Evolutionary conservation across 2,797 vertebrate genomes (phyloP).

Genomic region (Antennarius maculatus): DNA sequence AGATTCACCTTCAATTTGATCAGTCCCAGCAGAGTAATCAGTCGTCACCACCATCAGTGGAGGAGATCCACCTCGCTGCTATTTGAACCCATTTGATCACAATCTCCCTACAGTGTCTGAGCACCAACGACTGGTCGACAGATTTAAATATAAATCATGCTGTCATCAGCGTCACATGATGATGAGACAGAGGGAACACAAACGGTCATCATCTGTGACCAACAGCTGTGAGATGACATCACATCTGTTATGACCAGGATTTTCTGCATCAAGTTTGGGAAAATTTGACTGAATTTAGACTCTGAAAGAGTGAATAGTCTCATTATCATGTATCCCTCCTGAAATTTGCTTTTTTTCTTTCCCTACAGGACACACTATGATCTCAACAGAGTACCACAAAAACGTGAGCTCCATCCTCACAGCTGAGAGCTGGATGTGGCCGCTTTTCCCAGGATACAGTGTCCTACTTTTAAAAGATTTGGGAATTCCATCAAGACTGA

Average conservation of each 20-base stretch:
- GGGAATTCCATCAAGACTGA: constrained; percentile 39
- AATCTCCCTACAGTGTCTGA: no score
- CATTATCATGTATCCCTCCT: constrained; percentile 47
- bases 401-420: constrained; percentile 50
- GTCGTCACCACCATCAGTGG: background rate
- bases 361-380: constrained; percentile 55
- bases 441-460: constrained; percentile 57
- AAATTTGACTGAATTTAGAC: constrained; percentile 26
- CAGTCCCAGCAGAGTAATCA: constrained; percentile 1
- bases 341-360: constrained; percentile 42
- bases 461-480: constrained; percentile 52
- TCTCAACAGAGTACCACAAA: constrained; percentile 69
- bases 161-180: background rate
- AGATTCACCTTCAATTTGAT: background rate
- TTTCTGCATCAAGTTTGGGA: constrained; percentile 8
- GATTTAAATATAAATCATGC: no score
- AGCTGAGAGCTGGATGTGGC: constrained; percentile 50
- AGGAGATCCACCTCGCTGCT: no score
- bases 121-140: no score
- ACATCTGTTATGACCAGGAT: background rate
- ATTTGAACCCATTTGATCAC: no score
- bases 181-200: constrained; percentile 2
- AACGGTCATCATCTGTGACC: background rate
- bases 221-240: background rate
- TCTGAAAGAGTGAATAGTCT: constrained; percentile 25